Evolutionary conservation across 2,888 invertebrate species (phyloP).

Genomic region (Archips crataeganus): DNA sequence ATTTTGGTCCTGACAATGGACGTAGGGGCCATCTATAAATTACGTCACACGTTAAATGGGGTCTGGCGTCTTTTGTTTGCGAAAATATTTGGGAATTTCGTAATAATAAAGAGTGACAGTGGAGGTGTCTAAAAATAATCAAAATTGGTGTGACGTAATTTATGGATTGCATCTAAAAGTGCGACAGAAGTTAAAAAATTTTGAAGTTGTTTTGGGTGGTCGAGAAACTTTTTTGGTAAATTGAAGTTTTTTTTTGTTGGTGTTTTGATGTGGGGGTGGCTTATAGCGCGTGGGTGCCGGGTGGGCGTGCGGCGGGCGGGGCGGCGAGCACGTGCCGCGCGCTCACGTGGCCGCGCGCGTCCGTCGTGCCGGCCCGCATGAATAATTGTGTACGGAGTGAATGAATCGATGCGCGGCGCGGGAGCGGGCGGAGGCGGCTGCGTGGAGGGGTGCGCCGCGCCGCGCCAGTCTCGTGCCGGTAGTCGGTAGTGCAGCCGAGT

Average conservation of each 20-base stretch:
- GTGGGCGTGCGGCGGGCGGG: constrained; percentile 61
- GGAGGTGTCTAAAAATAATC: too few species aligned
- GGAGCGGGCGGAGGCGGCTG: constrained; percentile 65
- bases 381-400: constrained; percentile 84
- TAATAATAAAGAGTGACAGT: too few species aligned
- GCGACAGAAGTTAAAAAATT: too few species aligned
- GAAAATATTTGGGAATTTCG: too few species aligned
- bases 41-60: too few species aligned
- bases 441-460: constrained; percentile 79
- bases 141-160: too few species aligned
- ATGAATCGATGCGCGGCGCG: constrained; percentile 83
- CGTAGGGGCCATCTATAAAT: too few species aligned
- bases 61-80: too few species aligned
- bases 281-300: constrained; percentile 52
- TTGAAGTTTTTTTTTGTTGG: background rate
- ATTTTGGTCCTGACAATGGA: too few species aligned
- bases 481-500: constrained; percentile 89
- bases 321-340: constrained; percentile 79
- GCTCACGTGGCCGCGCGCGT: constrained; percentile 78
- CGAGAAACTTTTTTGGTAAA: too few species aligned
- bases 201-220: too few species aligned
- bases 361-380: constrained; percentile 79
- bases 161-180: too few species aligned
- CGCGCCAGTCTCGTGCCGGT: constrained; percentile 90
- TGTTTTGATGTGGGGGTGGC: constrained; percentile 50